These are phyloP conservation scores for Lagopus muta DNA, from an alignment of 2,113 vertebrate genomes.

Conservation along the genomic window DNA sequence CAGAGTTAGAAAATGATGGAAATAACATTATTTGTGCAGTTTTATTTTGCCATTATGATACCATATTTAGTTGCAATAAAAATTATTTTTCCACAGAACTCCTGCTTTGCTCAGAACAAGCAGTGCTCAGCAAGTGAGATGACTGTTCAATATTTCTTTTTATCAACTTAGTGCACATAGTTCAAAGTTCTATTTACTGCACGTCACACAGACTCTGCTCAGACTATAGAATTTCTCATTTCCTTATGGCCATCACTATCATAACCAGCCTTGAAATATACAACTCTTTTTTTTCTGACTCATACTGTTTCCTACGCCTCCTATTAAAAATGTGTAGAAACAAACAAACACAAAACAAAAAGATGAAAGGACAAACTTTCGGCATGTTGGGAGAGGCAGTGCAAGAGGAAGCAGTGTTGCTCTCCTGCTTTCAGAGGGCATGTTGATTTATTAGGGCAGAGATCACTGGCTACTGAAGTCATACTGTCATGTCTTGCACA, in stretches of 20 bases:
- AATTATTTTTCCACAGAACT: background rate
- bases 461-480: background rate
- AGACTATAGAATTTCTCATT: background rate
- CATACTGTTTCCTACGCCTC: background rate
- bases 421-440: background rate
- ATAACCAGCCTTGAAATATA: background rate
- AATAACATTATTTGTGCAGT: background rate
- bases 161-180: background rate
- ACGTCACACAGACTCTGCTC: background rate
- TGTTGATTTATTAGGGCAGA: background rate
- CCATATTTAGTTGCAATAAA: background rate
- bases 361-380: background rate
- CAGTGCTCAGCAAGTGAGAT: background rate
- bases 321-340: background rate
- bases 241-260: background rate
- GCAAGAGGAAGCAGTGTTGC: background rate
- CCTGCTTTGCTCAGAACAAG: slow-evolving; percentile 11
- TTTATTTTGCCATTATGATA: slow-evolving; percentile 28
- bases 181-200: background rate
- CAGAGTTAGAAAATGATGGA: background rate
- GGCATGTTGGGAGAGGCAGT: background rate
- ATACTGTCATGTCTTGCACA: background rate
- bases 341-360: background rate
- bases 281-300: background rate
- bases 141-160: slow-evolving; percentile 13